phyloP scores from a whole-genome alignment of 2,888 invertebrate genomes.

The Catonia carolina region DNA sequence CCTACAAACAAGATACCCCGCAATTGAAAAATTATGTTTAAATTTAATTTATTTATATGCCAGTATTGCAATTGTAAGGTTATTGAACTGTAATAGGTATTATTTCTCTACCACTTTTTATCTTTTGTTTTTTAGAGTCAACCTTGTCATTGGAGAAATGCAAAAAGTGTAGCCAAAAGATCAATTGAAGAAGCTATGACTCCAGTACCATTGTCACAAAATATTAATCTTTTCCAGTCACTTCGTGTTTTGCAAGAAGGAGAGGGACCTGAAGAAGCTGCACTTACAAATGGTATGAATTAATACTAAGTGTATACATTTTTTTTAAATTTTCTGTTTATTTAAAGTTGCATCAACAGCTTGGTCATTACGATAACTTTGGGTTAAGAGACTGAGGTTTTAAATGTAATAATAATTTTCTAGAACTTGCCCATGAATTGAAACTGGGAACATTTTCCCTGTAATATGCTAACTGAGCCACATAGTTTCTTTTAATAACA shows the following conservation, averaged over 20 bases:
- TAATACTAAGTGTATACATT: neutral
- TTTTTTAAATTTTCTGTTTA: too few species aligned
- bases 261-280: conserved; percentile 59
- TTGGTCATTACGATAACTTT: too few species aligned
- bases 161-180: conserved; percentile 71
- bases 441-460: too few species aligned
- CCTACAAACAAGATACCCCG: too few species aligned
- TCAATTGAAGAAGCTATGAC: conserved; percentile 50
- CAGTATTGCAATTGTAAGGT: too few species aligned
- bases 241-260: conserved; percentile 80
- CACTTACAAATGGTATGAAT: conserved; percentile 38
- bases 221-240: conserved; percentile 84
- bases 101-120: too few species aligned
- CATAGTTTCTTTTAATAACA: too few species aligned
- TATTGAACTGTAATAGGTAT: too few species aligned
- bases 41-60: too few species aligned
- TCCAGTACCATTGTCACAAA: conserved; percentile 63
- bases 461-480: too few species aligned
- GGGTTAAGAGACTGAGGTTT: neutral
- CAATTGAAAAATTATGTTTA: too few species aligned
- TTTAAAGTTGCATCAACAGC: too few species aligned
- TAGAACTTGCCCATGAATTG: conserved; percentile 30
- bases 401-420: neutral
- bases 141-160: conserved; percentile 88
- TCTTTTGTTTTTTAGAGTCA: conserved; percentile 59